These are phyloP conservation scores for Origma solitaria DNA, from an alignment of 2,113 vertebrate species.

Conservation along the genomic window DNA sequence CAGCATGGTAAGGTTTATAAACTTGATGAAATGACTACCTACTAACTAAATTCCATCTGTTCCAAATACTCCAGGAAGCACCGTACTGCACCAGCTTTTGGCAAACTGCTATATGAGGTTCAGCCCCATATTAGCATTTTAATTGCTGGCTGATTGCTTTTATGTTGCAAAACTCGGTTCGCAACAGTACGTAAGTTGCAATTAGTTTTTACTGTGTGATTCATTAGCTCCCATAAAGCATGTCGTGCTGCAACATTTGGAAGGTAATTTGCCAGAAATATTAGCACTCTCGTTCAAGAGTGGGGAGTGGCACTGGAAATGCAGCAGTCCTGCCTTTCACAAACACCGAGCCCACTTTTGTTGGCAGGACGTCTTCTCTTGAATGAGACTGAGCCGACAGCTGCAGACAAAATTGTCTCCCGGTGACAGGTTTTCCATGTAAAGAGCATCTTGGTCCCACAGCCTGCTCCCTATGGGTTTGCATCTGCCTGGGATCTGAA, in stretches of 20 bases:
- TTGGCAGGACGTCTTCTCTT: not conserved
- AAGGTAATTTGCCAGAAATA: slow-evolving; percentile 48
- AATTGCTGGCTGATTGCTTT: slow-evolving; percentile 69
- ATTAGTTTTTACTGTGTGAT: slow-evolving; percentile 70
- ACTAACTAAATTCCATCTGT: slow-evolving; percentile 33
- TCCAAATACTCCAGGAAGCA: slow-evolving; percentile 16
- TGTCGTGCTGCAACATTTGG: slow-evolving; percentile 33
- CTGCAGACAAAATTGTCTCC: not conserved
- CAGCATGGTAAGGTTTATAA: not conserved
- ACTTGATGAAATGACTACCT: slow-evolving; percentile 15
- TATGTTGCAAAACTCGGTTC: slow-evolving; percentile 57
- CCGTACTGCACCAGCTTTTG: not conserved
- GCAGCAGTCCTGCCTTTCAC: not conserved
- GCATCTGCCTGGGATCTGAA: not conserved
- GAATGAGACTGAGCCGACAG: not conserved
- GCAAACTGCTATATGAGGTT: slow-evolving; percentile 19
- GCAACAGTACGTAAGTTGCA: slow-evolving; percentile 53
- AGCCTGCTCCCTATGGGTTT: not conserved
- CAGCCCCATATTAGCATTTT: slow-evolving; percentile 71
- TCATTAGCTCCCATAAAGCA: slow-evolving; percentile 64
- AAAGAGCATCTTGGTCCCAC: not conserved
- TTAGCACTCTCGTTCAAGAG: not conserved
- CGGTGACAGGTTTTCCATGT: not conserved
- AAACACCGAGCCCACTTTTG: not conserved
- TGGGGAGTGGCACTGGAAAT: not conserved